Percentiles rank a stretch among this genome's conserved stretches.
phyloP scores from a whole-genome alignment of 2,888 invertebrate genomes.

The Mylabris sibirica region DNA sequence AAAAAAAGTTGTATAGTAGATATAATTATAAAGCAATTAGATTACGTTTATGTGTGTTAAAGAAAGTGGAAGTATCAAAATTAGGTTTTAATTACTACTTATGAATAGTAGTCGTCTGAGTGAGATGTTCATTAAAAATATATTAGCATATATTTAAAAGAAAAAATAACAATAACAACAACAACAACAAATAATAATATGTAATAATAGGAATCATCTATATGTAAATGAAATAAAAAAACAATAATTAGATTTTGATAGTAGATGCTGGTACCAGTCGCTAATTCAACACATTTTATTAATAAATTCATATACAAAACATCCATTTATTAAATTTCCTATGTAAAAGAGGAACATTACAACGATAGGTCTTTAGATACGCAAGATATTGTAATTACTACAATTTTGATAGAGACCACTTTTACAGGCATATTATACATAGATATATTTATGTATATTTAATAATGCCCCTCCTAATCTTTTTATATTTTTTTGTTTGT shows the following conservation, averaged over 20 bases:
- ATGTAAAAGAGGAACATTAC: not conserved
- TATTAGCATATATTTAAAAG: not conserved
- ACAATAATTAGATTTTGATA: not conserved
- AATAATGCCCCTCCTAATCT: not conserved
- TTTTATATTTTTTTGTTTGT: not conserved
- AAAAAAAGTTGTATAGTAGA: not conserved
- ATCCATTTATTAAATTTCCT: not conserved
- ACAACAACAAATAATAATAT: not conserved
- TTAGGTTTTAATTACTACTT: constrained; percentile 5
- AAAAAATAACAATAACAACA: not conserved
- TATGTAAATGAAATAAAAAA: not conserved
- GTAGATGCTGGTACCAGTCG: constrained; percentile 1
- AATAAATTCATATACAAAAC: not conserved
- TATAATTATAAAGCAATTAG: constrained; percentile 3
- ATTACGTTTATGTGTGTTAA: not conserved
- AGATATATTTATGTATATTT: too few relatives aligned
- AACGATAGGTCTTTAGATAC: constrained; percentile 8
- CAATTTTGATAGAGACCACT: not conserved
- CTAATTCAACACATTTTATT: not conserved
- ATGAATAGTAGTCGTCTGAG: not conserved
- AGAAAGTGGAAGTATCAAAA: not conserved
- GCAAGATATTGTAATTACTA: not conserved
- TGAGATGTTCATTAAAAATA: constrained; percentile 2
- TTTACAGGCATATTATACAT: too few relatives aligned
- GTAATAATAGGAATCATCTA: not conserved